These are phyloP conservation scores for Drosophila helvetica DNA, from an alignment of 2,888 invertebrate genomes.

Conservation along the genomic window DNA sequence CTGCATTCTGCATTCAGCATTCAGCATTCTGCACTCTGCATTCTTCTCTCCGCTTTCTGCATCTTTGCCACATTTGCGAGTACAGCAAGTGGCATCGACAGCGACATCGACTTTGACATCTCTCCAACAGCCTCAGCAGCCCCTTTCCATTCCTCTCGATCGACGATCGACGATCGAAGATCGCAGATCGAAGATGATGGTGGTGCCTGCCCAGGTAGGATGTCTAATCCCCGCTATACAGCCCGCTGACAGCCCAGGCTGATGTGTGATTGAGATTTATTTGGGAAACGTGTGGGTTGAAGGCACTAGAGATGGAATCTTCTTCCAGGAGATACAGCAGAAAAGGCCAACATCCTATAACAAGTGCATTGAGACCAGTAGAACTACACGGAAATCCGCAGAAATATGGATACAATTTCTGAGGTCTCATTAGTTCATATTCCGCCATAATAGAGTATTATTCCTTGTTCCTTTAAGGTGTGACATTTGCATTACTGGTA, in stretches of 20 bases:
- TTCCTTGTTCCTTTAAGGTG: no score
- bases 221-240: constrained; percentile 54
- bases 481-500: no score
- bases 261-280: constrained; percentile 62
- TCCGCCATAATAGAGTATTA: not conserved
- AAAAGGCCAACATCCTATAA: not conserved
- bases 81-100: constrained; percentile 69
- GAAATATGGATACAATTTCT: constrained; percentile 2
- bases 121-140: constrained; percentile 4
- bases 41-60: constrained; percentile 43
- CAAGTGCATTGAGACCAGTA: no score
- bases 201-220: constrained; percentile 40
- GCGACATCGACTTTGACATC: constrained; percentile 30
- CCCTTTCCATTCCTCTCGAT: not conserved
- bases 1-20: constrained; percentile 33
- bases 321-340: not conserved
- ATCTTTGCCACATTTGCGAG: constrained; percentile 56
- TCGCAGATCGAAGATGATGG: constrained; percentile 13
- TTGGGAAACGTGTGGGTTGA: constrained; percentile 51
- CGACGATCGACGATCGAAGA: no score
- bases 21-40: constrained; percentile 8
- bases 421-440: no score
- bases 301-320: constrained; percentile 3
- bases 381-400: no score
- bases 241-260: constrained; percentile 54